phyloP scores from a whole-genome alignment of 2,113 vertebrate genomes.

The Papio anubis region DNA sequence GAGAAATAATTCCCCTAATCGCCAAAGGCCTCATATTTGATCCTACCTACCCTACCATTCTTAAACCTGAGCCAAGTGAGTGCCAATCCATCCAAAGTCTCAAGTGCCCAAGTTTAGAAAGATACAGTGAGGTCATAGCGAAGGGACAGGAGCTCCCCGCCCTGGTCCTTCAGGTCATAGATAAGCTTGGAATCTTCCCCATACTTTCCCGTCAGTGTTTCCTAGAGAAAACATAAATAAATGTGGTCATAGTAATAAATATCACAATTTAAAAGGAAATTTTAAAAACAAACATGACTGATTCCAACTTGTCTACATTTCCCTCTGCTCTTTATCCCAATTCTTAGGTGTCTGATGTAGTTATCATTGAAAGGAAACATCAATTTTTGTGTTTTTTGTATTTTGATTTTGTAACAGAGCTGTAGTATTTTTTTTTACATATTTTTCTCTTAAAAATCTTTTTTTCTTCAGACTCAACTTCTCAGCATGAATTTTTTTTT shows the following conservation, averaged over 20 bases:
- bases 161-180: slow-evolving; percentile 98
- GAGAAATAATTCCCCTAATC: slow-evolving; percentile 7
- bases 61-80: neutral
- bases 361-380: slow-evolving; percentile 23
- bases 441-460: too few species aligned
- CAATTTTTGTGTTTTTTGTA: neutral
- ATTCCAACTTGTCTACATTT: neutral
- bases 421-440: neutral
- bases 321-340: neutral
- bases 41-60: neutral
- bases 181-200: slow-evolving; percentile 99
- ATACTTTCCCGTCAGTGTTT: slow-evolving; percentile 96
- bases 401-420: slow-evolving; percentile 22
- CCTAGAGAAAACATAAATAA: slow-evolving; percentile 84
- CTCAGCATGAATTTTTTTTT: too few species aligned
- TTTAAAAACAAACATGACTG: slow-evolving; percentile 39
- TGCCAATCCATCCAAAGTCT: neutral
- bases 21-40: slow-evolving; percentile 31
- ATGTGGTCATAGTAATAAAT: slow-evolving; percentile 22
- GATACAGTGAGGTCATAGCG: slow-evolving; percentile 99
- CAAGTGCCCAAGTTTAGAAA: slow-evolving; percentile 74
- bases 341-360: neutral
- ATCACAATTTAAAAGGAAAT: slow-evolving; percentile 17
- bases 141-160: slow-evolving; percentile 95
- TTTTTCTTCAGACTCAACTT: too few species aligned